Evolutionary conservation across 2,113 vertebrate genomes (phyloP).

Genomic region (Gambusia holbrooki): DNA sequence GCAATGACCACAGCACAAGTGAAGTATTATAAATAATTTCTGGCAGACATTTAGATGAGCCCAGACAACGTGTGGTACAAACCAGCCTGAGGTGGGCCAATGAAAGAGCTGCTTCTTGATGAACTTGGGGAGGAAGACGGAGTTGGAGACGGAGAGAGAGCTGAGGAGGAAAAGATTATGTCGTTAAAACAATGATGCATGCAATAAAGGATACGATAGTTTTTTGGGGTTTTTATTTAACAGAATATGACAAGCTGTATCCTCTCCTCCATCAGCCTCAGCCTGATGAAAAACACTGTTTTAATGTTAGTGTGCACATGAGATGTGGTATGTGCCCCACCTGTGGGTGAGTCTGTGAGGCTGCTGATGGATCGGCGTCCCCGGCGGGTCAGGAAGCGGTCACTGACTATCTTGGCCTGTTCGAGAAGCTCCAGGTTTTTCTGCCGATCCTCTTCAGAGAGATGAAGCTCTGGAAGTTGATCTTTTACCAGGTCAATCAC

Average conservation of each 20-base stretch:
- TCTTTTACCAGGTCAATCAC: slow-evolving; percentile 94
- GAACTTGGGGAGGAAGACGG: slow-evolving; percentile 81
- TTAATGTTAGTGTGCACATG: slow-evolving; percentile 2
- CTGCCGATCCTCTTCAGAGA: slow-evolving; percentile 94
- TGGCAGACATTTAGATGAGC: neutral
- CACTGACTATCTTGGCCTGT: slow-evolving; percentile 94
- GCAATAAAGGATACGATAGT: no score
- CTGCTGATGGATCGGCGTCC: slow-evolving; percentile 90
- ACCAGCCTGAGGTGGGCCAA: slow-evolving; percentile 79
- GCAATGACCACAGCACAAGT: neutral
- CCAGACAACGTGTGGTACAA: slow-evolving; percentile 23
- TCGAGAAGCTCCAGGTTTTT: slow-evolving; percentile 95
- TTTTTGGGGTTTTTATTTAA: no score
- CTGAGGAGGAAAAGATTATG: slow-evolving; percentile 56
- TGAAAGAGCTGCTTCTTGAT: slow-evolving; percentile 83
- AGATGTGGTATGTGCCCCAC: slow-evolving; percentile 42
- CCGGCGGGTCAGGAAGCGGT: slow-evolving; percentile 89
- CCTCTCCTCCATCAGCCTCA: neutral
- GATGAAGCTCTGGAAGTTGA: slow-evolving; percentile 89
- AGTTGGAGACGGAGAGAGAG: slow-evolving; percentile 80
- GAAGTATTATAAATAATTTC: neutral
- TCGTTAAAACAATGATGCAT: neutral
- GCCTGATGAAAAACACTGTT: neutral
- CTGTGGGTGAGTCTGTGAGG: slow-evolving; percentile 86
- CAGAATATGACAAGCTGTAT: neutral